These are phyloP conservation scores for Operophtera brumata DNA, from an alignment of 2,888 invertebrate species.

Conservation along the genomic window DNA sequence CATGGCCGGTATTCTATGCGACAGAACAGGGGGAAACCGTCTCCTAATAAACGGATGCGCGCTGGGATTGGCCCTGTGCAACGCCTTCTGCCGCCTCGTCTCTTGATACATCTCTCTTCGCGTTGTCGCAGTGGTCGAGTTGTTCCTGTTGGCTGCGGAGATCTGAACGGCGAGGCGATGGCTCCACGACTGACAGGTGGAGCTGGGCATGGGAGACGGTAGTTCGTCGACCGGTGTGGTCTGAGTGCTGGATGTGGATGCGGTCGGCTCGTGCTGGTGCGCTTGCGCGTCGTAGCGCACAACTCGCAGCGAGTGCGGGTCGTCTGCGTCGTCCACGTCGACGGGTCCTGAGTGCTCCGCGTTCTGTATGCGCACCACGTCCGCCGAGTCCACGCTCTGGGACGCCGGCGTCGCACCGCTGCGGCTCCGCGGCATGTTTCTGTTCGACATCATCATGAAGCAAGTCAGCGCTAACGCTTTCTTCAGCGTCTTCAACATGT, in stretches of 20 bases:
- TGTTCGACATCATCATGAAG: conserved; percentile 71
- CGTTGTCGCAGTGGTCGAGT: conserved; percentile 63
- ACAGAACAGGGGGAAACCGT: conserved; percentile 59
- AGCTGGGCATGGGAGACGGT: conserved; percentile 34
- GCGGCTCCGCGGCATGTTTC: conserved; percentile 47
- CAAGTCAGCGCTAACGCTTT: conserved; percentile 73
- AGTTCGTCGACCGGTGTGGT: conserved; percentile 29
- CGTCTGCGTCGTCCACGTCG: conserved; percentile 67
- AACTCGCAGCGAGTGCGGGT: conserved; percentile 42
- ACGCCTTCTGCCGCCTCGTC: conserved; percentile 62
- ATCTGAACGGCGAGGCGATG: conserved; percentile 73
- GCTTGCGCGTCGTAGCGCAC: conserved; percentile 10
- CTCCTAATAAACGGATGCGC: conserved; percentile 64
- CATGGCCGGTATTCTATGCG: conserved; percentile 65
- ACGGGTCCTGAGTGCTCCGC: conserved; percentile 66
- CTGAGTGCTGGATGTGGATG: conserved; percentile 25
- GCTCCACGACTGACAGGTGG: conserved; percentile 57
- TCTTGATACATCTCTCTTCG: conserved; percentile 67
- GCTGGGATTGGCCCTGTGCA: conserved; percentile 67
- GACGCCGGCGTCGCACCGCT: conserved; percentile 45
- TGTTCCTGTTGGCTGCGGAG: conserved; percentile 71
- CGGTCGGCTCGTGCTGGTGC: conserved; percentile 5
- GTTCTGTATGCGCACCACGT: conserved; percentile 67
- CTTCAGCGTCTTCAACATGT: conserved; percentile 70
- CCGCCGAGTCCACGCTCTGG: conserved; percentile 57